Percentiles rank a stretch among this genome's conserved stretches.
These are phyloP conservation scores for Callipepla californica DNA, from an alignment of 2,113 vertebrate species.

Conservation along the genomic window DNA sequence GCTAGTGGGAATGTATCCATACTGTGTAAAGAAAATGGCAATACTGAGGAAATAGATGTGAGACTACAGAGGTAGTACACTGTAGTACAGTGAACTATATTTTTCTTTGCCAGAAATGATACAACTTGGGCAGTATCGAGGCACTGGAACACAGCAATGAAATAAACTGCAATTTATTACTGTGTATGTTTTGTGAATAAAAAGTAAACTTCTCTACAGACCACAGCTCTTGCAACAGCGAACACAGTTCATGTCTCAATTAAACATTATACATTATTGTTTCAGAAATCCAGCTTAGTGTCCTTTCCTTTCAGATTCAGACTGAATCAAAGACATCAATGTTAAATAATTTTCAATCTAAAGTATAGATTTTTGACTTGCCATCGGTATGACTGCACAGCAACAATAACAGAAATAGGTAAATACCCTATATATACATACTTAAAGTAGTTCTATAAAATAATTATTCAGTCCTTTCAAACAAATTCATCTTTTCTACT, in stretches of 20 bases:
- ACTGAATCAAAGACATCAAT: background rate
- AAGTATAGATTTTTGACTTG: background rate
- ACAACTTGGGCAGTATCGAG: background rate
- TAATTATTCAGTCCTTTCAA: background rate
- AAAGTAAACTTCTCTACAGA: background rate
- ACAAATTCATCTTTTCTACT: background rate
- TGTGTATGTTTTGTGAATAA: background rate
- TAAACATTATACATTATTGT: background rate
- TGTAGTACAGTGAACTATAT: background rate
- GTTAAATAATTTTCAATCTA: background rate
- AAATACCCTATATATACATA: background rate
- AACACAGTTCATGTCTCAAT: no score
- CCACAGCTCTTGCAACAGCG: background rate
- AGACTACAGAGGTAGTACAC: background rate
- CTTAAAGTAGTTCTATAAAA: background rate
- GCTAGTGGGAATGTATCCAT: background rate
- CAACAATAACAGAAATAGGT: background rate
- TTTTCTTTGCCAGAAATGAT: background rate
- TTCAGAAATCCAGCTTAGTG: background rate
- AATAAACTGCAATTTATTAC: background rate
- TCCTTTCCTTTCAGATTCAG: background rate
- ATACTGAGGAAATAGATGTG: background rate
- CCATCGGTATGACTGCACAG: background rate
- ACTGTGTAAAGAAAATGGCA: background rate
- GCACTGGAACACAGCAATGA: background rate